phyloP scores from a whole-genome alignment of 1,140 invertebrate genomes.

The Acromyrmex charruanus region DNA sequence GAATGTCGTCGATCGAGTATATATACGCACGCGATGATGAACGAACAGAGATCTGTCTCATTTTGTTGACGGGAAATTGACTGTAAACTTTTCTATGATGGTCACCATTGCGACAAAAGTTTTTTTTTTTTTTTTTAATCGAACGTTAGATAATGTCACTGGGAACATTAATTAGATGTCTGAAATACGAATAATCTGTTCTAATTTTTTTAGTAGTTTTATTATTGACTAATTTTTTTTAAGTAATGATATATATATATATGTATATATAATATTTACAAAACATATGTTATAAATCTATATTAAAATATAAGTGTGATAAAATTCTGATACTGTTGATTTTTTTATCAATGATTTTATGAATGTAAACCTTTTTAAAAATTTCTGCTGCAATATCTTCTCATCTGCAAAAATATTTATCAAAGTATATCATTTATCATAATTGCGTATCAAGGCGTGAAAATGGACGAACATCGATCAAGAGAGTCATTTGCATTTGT shows the following conservation, averaged over 20 bases:
- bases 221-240: not conserved
- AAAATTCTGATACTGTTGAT: conserved; percentile 16
- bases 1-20: conserved; percentile 70
- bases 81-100: conserved; percentile 55
- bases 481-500: not conserved
- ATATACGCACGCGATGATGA: conserved; percentile 39
- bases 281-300: not conserved
- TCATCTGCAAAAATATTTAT: conserved; percentile 11
- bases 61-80: conserved; percentile 48
- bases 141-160: not conserved
- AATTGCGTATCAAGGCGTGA: not conserved
- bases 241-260: not conserved
- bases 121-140: not conserved
- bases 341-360: not conserved
- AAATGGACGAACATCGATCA: not conserved
- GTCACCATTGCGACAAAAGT: not conserved
- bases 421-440: not conserved
- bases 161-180: conserved; percentile 4
- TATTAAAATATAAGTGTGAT: conserved; percentile 5
- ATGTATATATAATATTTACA: conserved; percentile 20
- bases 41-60: not conserved
- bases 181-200: not conserved
- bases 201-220: not conserved
- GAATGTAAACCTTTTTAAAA: not conserved
- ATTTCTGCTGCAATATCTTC: not conserved